These are phyloP conservation scores for Epinephelus cyanopodus DNA, from an alignment of 2,113 vertebrate species.

Conservation along the genomic window DNA sequence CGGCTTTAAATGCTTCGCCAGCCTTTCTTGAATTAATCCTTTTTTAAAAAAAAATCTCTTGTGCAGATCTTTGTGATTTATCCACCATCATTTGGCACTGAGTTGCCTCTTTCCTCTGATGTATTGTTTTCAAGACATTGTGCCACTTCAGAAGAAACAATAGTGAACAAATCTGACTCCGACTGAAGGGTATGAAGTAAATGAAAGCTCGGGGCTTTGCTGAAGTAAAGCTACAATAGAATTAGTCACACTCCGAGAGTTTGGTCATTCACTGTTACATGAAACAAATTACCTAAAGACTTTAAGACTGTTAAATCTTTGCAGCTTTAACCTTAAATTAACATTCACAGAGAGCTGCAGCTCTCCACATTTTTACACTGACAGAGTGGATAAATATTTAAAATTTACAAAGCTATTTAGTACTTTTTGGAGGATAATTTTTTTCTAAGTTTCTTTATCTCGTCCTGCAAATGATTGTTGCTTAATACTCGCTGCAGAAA, in stretches of 20 bases:
- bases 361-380: constrained; percentile 58
- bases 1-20: constrained; percentile 53
- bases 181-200: constrained; percentile 47
- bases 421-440: constrained; percentile 37
- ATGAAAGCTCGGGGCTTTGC: constrained; percentile 51
- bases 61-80: constrained; percentile 54
- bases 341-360: constrained; percentile 53
- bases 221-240: constrained; percentile 53
- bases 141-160: constrained; percentile 41
- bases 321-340: constrained; percentile 78
- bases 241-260: constrained; percentile 74
- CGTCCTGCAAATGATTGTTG: constrained; percentile 45
- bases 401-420: constrained; percentile 47
- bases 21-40: constrained; percentile 44
- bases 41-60: constrained; percentile 38
- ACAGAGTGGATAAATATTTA: constrained; percentile 45
- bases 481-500: constrained; percentile 40
- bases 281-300: constrained; percentile 80
- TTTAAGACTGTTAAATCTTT: constrained; percentile 85
- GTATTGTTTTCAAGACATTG: constrained; percentile 49
- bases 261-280: constrained; percentile 68
- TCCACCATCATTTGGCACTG: constrained; percentile 27
- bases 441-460: constrained; percentile 50
- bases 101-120: constrained; percentile 49
- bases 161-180: constrained; percentile 36